These are phyloP conservation scores for Fulica atra DNA, from an alignment of 2,113 vertebrate genomes.

Conservation along the genomic window DNA sequence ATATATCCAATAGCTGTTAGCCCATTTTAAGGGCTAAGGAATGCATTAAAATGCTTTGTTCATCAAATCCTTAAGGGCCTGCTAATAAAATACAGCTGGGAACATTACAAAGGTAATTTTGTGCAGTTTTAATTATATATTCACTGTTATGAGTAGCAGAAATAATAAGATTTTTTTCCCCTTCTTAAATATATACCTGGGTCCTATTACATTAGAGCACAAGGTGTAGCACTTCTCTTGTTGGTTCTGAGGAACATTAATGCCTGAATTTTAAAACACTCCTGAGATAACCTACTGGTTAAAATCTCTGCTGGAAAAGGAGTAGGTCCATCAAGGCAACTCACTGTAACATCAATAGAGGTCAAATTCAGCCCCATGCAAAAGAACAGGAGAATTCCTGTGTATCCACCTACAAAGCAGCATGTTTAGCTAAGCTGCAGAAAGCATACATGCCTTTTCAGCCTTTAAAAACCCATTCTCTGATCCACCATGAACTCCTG, in stretches of 20 bases:
- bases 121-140: conserved; percentile 39
- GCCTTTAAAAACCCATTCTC: background rate
- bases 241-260: background rate
- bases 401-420: background rate
- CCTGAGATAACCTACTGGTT: background rate
- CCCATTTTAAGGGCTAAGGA: conserved; percentile 8
- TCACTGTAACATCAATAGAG: background rate
- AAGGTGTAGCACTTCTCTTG: background rate
- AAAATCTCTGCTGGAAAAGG: background rate
- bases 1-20: background rate
- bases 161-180: background rate
- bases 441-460: rapidly evolving
- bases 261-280: background rate
- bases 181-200: background rate
- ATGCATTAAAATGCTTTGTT: conserved; percentile 32
- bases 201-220: background rate
- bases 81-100: conserved; percentile 21
- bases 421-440: background rate
- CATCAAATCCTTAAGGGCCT: conserved; percentile 1
- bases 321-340: background rate
- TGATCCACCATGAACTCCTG: background rate
- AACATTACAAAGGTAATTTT: conserved; percentile 43
- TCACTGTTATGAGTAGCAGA: background rate
- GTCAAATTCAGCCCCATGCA: background rate
- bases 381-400: background rate